These are phyloP conservation scores for Aricia agestis DNA, from an alignment of 1,140 invertebrate genomes.

Conservation along the genomic window DNA sequence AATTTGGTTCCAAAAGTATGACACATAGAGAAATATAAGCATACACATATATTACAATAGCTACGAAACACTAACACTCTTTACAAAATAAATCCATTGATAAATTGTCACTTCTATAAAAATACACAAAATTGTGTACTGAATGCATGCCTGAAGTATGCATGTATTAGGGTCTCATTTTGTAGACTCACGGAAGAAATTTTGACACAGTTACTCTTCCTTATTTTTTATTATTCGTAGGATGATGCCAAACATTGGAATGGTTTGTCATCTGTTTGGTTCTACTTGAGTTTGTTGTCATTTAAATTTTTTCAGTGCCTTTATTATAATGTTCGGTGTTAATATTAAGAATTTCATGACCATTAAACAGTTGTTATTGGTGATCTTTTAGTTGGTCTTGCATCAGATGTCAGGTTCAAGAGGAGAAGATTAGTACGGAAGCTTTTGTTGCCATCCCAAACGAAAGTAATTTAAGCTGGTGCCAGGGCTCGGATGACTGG, in stretches of 20 bases:
- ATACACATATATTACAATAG: too few species aligned
- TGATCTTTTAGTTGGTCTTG: constrained; percentile 55
- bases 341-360: neutral
- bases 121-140: too few species aligned
- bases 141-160: too few species aligned
- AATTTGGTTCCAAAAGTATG: too few species aligned
- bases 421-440: constrained; percentile 39
- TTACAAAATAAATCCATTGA: too few species aligned
- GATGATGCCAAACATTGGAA: neutral
- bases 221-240: neutral
- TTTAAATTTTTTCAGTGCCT: neutral
- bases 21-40: too few species aligned
- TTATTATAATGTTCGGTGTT: neutral
- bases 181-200: too few species aligned
- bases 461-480: constrained; percentile 54
- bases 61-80: too few species aligned
- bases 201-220: too few species aligned
- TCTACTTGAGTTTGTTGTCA: neutral
- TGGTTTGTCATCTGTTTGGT: neutral
- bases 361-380: neutral
- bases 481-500: constrained; percentile 63
- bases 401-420: constrained; percentile 60
- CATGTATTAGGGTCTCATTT: too few species aligned
- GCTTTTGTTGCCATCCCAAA: constrained; percentile 47
- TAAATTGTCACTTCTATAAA: too few species aligned